Conservation (phyloP, 2,113 vertebrate genomes). For the Otis tarda region DNA sequence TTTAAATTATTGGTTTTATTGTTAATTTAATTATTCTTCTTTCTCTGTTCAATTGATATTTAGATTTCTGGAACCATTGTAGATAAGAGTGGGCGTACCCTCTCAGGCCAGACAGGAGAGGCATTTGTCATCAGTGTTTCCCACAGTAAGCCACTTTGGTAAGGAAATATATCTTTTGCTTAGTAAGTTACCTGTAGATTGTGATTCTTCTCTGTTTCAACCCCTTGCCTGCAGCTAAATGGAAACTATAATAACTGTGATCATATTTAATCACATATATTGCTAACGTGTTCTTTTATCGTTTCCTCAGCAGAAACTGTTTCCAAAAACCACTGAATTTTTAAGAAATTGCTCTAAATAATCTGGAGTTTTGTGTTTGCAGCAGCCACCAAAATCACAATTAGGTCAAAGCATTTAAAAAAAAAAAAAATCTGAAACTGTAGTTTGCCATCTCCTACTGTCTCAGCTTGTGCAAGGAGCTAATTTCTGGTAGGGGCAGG, state of each 20-base stretch:
- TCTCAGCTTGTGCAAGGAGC: background rate
- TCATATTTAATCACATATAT: background rate
- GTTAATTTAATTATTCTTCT: background rate
- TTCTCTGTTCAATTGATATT: background rate
- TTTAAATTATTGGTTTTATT: background rate
- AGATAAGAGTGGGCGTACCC: constrained; percentile 94
- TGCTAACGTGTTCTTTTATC: fast-evolving
- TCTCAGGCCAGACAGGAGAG: constrained; percentile 96
- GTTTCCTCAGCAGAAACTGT: background rate
- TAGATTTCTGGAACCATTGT: constrained; percentile 97
- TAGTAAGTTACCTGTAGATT: background rate
- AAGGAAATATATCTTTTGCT: constrained; percentile 61
- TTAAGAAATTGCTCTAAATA: background rate
- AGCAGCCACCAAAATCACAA: background rate
- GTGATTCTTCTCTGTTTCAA: background rate
- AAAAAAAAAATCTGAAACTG: background rate
- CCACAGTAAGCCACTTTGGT: constrained; percentile 91
- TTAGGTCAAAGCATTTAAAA: background rate
- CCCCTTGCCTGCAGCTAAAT: background rate
- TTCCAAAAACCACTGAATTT: background rate
- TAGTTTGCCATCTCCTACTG: background rate
- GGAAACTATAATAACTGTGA: background rate
- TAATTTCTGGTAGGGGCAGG: background rate
- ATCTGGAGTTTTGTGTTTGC: background rate
- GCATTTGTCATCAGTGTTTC: constrained; percentile 94